A percentile compares a stretch with the other conserved stretches of the same genome.
Evolutionary conservation across 2,888 invertebrate genomes (phyloP).

Genomic region (Panopea generosa): DNA sequence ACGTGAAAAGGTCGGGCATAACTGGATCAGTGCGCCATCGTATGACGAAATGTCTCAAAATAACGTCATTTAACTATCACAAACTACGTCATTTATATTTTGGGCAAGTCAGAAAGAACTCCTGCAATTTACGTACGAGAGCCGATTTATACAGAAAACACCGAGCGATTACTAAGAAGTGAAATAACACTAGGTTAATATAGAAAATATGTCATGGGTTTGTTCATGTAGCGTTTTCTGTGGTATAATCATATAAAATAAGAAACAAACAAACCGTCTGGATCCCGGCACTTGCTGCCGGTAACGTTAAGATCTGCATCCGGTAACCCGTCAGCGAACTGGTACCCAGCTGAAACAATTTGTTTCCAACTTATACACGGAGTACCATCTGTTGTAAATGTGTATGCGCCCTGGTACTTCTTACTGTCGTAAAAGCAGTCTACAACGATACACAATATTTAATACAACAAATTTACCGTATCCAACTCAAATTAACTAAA

Average conservation of each 20-base stretch:
- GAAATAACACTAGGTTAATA: too few species aligned
- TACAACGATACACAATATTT: constrained; percentile 1
- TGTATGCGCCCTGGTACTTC: constrained; percentile 32
- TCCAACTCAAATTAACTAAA: too few species aligned
- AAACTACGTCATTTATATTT: too few species aligned
- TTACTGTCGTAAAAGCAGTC: constrained; percentile 56
- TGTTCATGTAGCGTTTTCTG: neutral
- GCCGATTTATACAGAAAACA: too few species aligned
- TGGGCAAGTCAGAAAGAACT: too few species aligned
- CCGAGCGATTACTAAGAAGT: too few species aligned
- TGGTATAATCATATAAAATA: neutral
- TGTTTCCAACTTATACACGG: constrained; percentile 31
- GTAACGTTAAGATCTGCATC: constrained; percentile 11
- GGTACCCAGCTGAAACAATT: constrained; percentile 11
- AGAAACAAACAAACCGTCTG: constrained; percentile 24
- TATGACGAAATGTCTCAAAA: too few species aligned
- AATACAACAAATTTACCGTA: neutral
- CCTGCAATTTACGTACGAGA: too few species aligned
- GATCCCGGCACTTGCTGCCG: constrained; percentile 38
- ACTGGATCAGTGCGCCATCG: too few species aligned
- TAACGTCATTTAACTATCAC: too few species aligned
- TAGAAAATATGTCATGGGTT: too few species aligned
- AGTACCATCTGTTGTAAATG: constrained; percentile 16
- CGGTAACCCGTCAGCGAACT: constrained; percentile 14
- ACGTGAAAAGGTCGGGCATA: too few species aligned